Evolutionary conservation across 2,113 vertebrate genomes (phyloP).

Genomic region (Seriola rivoliana): DNA sequence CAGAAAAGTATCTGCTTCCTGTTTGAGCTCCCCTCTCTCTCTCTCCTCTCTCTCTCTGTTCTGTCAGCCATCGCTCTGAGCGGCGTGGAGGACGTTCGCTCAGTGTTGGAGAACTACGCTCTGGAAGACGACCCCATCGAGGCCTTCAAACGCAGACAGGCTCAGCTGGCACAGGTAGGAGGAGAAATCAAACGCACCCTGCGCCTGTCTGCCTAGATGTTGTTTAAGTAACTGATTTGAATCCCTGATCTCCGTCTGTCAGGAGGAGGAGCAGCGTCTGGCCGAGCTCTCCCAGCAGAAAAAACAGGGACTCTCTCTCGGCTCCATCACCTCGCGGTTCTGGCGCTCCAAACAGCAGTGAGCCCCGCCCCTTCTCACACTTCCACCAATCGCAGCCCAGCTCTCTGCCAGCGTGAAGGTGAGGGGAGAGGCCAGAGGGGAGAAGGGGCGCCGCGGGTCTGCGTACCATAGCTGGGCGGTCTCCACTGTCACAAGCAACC

Average conservation of each 20-base stretch:
- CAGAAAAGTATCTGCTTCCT: no score
- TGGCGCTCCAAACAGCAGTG: constrained; percentile 93
- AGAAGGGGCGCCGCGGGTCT: background rate
- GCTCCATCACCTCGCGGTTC: constrained; percentile 89
- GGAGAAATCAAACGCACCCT: background rate
- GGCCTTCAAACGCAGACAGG: constrained; percentile 91
- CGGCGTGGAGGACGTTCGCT: constrained; percentile 90
- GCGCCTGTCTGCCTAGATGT: accelerated
- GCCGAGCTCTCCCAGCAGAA: constrained; percentile 87
- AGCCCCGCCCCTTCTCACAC: constrained; percentile 63
- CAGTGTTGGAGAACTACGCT: constrained; percentile 92
- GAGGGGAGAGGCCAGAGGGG: constrained; percentile 37
- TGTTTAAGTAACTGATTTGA: background rate
- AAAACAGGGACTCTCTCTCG: constrained; percentile 88
- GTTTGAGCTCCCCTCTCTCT: background rate
- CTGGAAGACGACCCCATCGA: constrained; percentile 92
- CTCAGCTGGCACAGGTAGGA: constrained; percentile 89
- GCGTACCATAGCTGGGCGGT: background rate
- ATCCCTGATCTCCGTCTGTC: background rate
- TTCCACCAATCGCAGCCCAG: constrained; percentile 60
- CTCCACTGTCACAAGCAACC: background rate
- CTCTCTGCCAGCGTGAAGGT: constrained; percentile 18
- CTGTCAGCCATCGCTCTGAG: constrained; percentile 90
- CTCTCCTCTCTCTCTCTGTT: background rate
- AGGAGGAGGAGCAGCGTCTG: constrained; percentile 94